Base-by-base conservation (phyloP, 2,888 invertebrate genomes). In the Drosophila meridiana region DNA sequence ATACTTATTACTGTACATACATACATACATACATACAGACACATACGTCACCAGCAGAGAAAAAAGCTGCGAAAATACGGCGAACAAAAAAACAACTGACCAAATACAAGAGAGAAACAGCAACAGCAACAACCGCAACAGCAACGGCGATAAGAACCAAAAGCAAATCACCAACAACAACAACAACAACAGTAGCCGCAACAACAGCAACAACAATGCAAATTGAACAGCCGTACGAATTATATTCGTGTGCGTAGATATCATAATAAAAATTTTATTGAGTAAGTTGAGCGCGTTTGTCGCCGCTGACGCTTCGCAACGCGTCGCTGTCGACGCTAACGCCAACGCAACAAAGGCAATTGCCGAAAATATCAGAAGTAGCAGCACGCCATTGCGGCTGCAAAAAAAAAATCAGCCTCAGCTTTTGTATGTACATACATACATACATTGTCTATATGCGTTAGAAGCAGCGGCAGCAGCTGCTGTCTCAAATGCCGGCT, bases 181-280 rank as follows among this genome's bases (percentile, higher is more conserved):
- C 36, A 50, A 47, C 50, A 57, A 53, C 30, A 48, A 30, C 28
- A 6, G 28, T 7, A 32, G 9, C 9, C 5, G 32, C 50, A 52
- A 48, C n/a, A 76, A 53, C 43, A 48, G 38, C 28, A 72, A 34
- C 38, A 56, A 74, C 55, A 71, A 62, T 73, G 58, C 65, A 76
- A 76, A 80, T 64, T 67, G 69, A 73, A 66, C 60, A 57, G 38
- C n/a, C 64, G 36, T 42, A 75, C 58, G 55, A 61, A 67, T 88
- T 75, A 71, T 67, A 71, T 76, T 73, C 87, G 90, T 86, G 65
- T 86, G 77, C 75, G 74, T 82, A 89, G 84, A 91, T 91, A 91
- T 91, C 92, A 92, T 91, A 91, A 91, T 91, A 91, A 91, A 92
- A 91, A 73, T 91, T 89, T 87, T 91, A 91, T 91, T 91, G 91